Conservation (phyloP, 2,113 vertebrate genomes). For the Gymnarchus niloticus region DNA sequence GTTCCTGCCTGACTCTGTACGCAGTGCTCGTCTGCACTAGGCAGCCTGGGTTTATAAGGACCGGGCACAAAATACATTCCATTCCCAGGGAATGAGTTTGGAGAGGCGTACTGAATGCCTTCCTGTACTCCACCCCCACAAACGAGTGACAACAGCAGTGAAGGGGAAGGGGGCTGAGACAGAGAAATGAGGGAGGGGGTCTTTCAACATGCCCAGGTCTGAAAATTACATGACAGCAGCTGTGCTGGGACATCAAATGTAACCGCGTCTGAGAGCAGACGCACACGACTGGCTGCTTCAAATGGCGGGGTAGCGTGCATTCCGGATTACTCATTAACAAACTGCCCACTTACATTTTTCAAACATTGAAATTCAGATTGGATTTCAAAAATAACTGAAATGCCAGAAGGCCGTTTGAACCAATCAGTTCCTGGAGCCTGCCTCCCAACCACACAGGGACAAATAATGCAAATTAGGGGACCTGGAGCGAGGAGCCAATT, state of each 20-base stretch:
- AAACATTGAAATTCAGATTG: background rate
- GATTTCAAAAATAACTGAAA: conserved; percentile 7
- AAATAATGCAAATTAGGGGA: background rate
- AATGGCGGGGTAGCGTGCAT: background rate
- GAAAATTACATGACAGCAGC: background rate
- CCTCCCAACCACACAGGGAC: background rate
- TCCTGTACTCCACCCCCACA: conserved; percentile 4
- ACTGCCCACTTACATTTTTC: conserved; percentile 1
- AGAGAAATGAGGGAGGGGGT: background rate
- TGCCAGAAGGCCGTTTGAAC: conserved; percentile 1
- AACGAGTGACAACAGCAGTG: conserved; percentile 14
- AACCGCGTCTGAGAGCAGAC: background rate
- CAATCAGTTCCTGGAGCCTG: background rate
- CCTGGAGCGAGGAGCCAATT: background rate
- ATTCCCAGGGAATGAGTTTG: background rate
- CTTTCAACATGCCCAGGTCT: conserved; percentile 5
- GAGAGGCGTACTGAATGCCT: background rate
- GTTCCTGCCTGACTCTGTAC: background rate
- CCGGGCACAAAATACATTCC: background rate
- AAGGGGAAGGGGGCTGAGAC: background rate
- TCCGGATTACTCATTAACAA: background rate
- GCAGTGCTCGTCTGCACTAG: background rate
- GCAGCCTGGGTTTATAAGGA: background rate
- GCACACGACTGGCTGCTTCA: background rate
- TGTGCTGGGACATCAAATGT: background rate